Percentiles rank a stretch among this genome's conserved stretches.
phyloP scores from a whole-genome alignment of 1,140 invertebrate species.

The Scaptomyza montana region DNA sequence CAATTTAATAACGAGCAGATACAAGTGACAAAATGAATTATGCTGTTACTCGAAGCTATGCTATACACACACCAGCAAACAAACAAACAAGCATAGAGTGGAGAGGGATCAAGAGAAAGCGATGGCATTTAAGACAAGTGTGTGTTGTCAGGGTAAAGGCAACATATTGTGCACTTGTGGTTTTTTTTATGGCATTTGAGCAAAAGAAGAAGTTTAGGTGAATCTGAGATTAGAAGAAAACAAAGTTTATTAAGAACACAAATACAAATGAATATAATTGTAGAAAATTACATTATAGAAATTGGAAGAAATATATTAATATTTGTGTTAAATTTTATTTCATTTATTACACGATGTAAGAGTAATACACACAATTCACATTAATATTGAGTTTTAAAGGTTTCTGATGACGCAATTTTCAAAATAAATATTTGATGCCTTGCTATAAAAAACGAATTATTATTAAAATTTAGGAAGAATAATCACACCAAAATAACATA shows the following conservation, averaged over 20 bases:
- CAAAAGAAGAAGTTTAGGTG: not conserved
- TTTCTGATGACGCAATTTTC: too few relatives aligned
- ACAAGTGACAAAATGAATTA: slow-evolving; percentile 81
- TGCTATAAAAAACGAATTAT: too few relatives aligned
- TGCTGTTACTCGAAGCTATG: slow-evolving; percentile 64
- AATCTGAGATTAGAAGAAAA: not conserved
- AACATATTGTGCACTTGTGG: slow-evolving; percentile 8
- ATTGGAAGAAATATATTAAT: too few relatives aligned
- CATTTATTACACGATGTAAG: too few relatives aligned
- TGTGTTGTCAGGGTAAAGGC: not conserved
- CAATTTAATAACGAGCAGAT: slow-evolving; percentile 78
- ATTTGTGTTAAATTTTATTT: too few relatives aligned
- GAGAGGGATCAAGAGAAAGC: not conserved
- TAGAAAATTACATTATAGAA: too few relatives aligned
- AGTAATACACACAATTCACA: too few relatives aligned
- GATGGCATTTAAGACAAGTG: not conserved
- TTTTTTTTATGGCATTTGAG: not conserved
- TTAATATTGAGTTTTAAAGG: too few relatives aligned
- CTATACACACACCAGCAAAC: slow-evolving; percentile 24
- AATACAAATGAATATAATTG: too few relatives aligned
- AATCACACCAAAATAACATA: not conserved
- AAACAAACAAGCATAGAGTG: not conserved
- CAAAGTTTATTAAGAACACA: too few relatives aligned
- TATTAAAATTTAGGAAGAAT: too few relatives aligned
- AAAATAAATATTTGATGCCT: too few relatives aligned